Evolutionary conservation across 2,888 invertebrate species (phyloP).

Genomic region (Clitarchus hookeri): DNA sequence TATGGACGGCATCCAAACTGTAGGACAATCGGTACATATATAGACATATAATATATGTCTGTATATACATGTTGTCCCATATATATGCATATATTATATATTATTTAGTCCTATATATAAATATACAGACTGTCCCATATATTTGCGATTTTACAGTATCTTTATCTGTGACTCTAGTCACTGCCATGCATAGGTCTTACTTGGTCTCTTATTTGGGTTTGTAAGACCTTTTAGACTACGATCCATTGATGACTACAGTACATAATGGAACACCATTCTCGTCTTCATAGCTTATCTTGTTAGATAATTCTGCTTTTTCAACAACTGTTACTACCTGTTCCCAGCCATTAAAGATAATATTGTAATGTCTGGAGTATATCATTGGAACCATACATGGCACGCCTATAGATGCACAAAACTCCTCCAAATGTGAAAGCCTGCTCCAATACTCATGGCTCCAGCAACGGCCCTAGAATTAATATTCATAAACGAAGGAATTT

Average conservation of each 20-base stretch:
- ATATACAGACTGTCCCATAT: no score
- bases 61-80: no score
- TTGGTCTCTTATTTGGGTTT: conserved; percentile 26
- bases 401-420: background rate
- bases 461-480: background rate
- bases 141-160: no score
- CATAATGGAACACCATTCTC: background rate
- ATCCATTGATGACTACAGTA: conserved; percentile 19
- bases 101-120: no score
- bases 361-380: background rate
- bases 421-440: background rate
- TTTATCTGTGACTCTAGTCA: no score
- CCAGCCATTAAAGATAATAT: background rate
- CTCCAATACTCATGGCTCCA: background rate
- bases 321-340: background rate
- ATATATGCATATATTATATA: no score
- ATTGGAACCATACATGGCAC: background rate
- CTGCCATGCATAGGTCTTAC: background rate
- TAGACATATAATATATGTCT: no score
- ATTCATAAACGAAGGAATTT: background rate
- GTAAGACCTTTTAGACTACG: conserved; percentile 21
- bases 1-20: no score
- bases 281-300: background rate
- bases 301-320: background rate
- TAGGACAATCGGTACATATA: no score